Evolutionary conservation across 2,797 vertebrate species (phyloP), one percentile per base, ranked within the genome.

Genomic region (Malacoraja senta): DNA sequence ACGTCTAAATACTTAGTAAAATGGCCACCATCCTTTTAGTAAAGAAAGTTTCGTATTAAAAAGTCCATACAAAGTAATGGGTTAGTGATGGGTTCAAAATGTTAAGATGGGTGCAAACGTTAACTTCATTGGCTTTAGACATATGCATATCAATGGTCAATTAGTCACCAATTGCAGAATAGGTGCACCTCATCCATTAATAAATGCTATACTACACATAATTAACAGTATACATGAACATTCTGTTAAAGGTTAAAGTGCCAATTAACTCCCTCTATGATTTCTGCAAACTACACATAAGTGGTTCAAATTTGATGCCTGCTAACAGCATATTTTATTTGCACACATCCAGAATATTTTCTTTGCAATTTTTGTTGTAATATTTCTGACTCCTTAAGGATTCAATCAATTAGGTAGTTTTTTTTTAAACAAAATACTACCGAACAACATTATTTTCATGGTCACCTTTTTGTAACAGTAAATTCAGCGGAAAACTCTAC

Each of bases 191-290:
- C 84, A 61, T 88, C 84, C 61, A 19, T 88, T 88, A 88, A 88
- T 88, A 35, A 65, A n/a, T 35, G 84, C 68, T 88, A 53, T 76
- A 71, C 71, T 92, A 76, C 21, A 92, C 90, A 76, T 76, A 76
- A 74, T 74, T 91, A 91, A 76, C 90, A 76, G 84, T 71, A 76
- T 58, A 92, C 65, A 76, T 32, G 24, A 92, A 92, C 44, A 92
- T 92, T 91, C 88, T 76, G 71, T 92, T 76, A 92, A n/a, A 71
- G 90, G 71, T 92, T 92, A 92, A 92, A 92, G 90, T 92, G 90
- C 90, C 71, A 92, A 92, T 92, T 38, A 58, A 92, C 53, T 92
- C 68, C 65, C 76, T 92, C 71, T 58, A 72, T 91, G 35, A 32
- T 91, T 72, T 74, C 68, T n/a, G 90, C 90, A 92, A 74, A 38